Conservation (phyloP, 35 echinoderm and acorn worm genomes). For the Apostichopus californicus region DNA sequence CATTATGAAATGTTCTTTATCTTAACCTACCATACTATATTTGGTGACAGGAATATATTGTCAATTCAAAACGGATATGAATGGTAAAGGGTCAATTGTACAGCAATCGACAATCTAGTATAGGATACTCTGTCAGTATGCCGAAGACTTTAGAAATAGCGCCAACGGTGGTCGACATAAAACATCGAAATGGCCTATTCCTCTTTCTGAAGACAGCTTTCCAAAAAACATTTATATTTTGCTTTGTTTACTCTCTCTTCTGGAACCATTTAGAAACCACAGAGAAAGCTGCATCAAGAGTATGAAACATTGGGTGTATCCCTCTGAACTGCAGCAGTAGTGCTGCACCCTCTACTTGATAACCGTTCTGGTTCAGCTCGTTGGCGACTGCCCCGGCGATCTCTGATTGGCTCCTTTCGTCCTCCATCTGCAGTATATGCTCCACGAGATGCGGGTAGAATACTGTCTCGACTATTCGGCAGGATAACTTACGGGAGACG, state of each 20-base stretch:
- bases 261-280: conserved; percentile 72
- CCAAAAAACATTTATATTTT: neutral
- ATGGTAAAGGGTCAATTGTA: too few species aligned
- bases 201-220: neutral
- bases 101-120: too few species aligned
- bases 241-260: conserved; percentile 39
- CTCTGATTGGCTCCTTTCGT: neutral
- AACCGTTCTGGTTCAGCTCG: conserved; percentile 69
- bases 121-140: too few species aligned
- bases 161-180: too few species aligned
- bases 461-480: conserved; percentile 54
- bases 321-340: conserved; percentile 67
- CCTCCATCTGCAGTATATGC: conserved; percentile 51
- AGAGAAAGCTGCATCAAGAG: conserved; percentile 79
- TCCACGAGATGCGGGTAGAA: conserved; percentile 76
- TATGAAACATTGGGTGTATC: conserved; percentile 68
- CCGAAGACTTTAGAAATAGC: too few species aligned
- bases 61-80: too few species aligned
- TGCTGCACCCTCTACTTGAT: conserved; percentile 70
- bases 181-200: neutral
- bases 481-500: conserved; percentile 42
- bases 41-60: too few species aligned
- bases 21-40: too few species aligned
- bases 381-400: conserved; percentile 51
- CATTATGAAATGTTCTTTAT: too few species aligned